These are phyloP conservation scores for Naja naja DNA, from an alignment of 2,113 vertebrate genomes.

Conservation along the genomic window DNA sequence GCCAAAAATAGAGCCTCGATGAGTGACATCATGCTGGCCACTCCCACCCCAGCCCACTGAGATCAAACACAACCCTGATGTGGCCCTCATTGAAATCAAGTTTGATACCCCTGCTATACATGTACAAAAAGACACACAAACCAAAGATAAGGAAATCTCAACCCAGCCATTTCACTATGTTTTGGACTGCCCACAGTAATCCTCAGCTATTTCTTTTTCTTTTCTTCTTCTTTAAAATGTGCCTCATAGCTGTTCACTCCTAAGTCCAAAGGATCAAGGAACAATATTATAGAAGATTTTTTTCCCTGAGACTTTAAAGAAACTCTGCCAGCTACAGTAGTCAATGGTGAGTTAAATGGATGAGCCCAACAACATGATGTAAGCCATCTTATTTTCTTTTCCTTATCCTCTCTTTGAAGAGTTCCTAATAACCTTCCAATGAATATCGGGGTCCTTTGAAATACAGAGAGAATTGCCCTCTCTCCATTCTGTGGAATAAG, in stretches of 20 bases:
- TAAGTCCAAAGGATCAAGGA: background rate
- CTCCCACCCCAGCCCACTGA: no score
- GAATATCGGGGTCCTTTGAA: background rate
- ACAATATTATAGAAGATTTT: background rate
- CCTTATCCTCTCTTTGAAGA: background rate
- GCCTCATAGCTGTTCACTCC: background rate
- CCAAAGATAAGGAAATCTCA: background rate
- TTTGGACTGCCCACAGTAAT: background rate
- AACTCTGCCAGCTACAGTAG: background rate
- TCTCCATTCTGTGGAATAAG: background rate
- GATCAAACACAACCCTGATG: no score
- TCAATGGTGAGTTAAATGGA: background rate
- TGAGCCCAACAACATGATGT: background rate
- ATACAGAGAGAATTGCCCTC: background rate
- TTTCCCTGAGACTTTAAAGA: background rate
- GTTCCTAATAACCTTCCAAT: background rate
- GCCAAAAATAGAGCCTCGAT: no score
- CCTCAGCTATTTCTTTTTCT: background rate
- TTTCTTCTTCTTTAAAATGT: background rate
- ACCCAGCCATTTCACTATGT: background rate
- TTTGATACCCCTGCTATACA: no score
- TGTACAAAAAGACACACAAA: background rate
- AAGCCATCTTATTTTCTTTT: background rate
- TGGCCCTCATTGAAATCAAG: no score
- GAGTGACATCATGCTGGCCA: no score